Base-by-base conservation (phyloP, 2,797 vertebrate species). In the Vireo griseus region DNA sequence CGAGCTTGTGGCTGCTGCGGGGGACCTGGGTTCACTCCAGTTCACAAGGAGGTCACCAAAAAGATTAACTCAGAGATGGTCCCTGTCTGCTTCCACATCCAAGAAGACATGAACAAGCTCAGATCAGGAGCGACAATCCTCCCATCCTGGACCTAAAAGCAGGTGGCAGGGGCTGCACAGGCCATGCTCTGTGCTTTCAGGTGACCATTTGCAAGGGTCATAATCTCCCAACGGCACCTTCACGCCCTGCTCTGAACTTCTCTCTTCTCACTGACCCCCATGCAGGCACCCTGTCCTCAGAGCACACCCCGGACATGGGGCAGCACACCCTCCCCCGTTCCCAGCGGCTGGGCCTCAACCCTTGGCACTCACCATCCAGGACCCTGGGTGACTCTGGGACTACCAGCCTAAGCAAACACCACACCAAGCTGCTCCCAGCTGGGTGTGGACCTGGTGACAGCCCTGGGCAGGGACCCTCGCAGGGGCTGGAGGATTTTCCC, bases 1-100 rank as follows among this genome's bases (percentile, higher is more conserved):
- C 9, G 20, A 86, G 77, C 40, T 75, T 75, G 67, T 22, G 16
- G 89, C 95, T 96, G 94, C 71, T 16, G 58, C 3, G 2, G 68
- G 42, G 29, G 31, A 37, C 59, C 63, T 10, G 33, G 88, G 85
- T 59, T 94, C 66, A 96, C 97, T 97, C 96, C 90, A 96, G 91
- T 97, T 97, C 95, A 85, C 96, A 97, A 97, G 82, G 79, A 97
- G 96, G 96, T 94, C 96, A 92, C 63, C 40, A 81, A 48, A 62
- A 52, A 33, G 33, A 76, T 66, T 57, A 78, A 63, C 63, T 77
- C 15, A 5, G 79, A 90, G 66, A 42, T 35, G 52, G 45, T 51
- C 16, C 50, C 75, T 10, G 4, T 25, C 54, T 22, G 47, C 62
- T 85, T 68, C 76, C 71, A 65, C 11, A 79, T 28, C 63, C 61